Percentiles rank a stretch among this genome's conserved stretches.
These are phyloP conservation scores for Schizotus pectinicornis DNA, from an alignment of 2,888 invertebrate genomes.

Conservation along the genomic window DNA sequence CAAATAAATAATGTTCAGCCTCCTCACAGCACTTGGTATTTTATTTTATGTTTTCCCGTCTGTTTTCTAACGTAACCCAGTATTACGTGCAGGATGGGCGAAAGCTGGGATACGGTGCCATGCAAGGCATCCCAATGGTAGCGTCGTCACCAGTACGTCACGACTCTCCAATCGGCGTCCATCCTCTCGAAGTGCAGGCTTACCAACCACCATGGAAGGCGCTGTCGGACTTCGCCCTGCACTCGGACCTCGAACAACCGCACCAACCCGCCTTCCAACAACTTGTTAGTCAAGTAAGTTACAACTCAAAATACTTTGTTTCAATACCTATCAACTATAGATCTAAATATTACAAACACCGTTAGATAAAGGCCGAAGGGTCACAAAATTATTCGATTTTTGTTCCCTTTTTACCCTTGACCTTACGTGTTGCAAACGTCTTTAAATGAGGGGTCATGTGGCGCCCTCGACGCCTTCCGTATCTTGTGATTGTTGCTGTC, in stretches of 20 bases:
- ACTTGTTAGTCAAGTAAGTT: slow-evolving; percentile 87
- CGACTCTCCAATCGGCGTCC: slow-evolving; percentile 85
- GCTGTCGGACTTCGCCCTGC: slow-evolving; percentile 92
- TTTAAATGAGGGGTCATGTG: no score
- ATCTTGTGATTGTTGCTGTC: background rate
- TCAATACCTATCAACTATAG: no score
- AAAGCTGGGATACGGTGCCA: slow-evolving; percentile 90
- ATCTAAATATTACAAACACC: no score
- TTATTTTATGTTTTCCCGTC: slow-evolving; percentile 13
- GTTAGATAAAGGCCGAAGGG: no score
- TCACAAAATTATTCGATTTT: background rate
- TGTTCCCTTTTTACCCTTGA: background rate
- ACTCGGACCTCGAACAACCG: slow-evolving; percentile 88
- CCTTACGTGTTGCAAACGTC: no score
- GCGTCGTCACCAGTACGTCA: slow-evolving; percentile 93
- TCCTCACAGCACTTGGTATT: background rate
- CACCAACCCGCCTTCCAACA: slow-evolving; percentile 96
- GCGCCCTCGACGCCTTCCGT: no score
- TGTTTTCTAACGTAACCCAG: slow-evolving; percentile 58
- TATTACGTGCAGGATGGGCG: slow-evolving; percentile 84
- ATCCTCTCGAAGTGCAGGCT: slow-evolving; percentile 87
- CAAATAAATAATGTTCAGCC: no score
- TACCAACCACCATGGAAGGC: slow-evolving; percentile 99
- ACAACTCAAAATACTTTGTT: no score
- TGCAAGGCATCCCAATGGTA: slow-evolving; percentile 98